Evolutionary conservation across 2,888 invertebrate genomes (phyloP).

Genomic region (Chydorus sphaericus): DNA sequence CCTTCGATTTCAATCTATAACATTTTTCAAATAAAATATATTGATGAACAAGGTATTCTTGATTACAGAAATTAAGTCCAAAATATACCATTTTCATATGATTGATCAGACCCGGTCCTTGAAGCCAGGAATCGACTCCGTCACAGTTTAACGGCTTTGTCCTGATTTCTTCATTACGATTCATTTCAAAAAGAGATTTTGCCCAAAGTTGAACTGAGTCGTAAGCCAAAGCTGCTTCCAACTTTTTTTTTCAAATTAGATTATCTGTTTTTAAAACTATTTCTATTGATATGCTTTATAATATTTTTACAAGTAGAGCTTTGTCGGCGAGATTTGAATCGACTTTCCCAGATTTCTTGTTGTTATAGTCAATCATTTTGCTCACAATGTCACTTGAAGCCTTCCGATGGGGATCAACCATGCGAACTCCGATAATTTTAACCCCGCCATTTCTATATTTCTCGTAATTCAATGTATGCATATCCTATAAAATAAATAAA

Average conservation of each 20-base stretch:
- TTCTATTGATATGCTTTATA: no score
- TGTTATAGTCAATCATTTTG: slow-evolving; percentile 47
- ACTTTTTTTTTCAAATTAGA: slow-evolving; percentile 22
- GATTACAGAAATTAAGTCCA: background rate
- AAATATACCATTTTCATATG: slow-evolving; percentile 34
- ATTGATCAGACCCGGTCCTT: slow-evolving; percentile 35
- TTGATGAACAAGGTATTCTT: no score
- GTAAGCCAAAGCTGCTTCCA: slow-evolving; percentile 32
- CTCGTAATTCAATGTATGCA: slow-evolving; percentile 63
- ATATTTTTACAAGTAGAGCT: slow-evolving; percentile 37
- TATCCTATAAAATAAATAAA: slow-evolving; percentile 39
- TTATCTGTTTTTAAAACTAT: background rate
- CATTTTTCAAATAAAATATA: no score
- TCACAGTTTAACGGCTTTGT: slow-evolving; percentile 41
- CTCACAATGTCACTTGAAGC: slow-evolving; percentile 34
- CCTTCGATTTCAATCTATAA: slow-evolving; percentile 28
- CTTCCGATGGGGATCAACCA: slow-evolving; percentile 41
- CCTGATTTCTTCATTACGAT: slow-evolving; percentile 18
- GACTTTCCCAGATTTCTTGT: slow-evolving; percentile 50
- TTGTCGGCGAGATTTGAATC: slow-evolving; percentile 42
- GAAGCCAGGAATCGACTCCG: slow-evolving; percentile 34
- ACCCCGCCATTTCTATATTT: slow-evolving; percentile 64
- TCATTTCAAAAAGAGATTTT: slow-evolving; percentile 27
- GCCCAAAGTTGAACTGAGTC: slow-evolving; percentile 33
- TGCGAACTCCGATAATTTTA: slow-evolving; percentile 61